Percentiles rank a stretch among this genome's conserved stretches.
These are phyloP conservation scores for Silurus aristotelis DNA, from an alignment of 2,797 vertebrate species.

Conservation along the genomic window DNA sequence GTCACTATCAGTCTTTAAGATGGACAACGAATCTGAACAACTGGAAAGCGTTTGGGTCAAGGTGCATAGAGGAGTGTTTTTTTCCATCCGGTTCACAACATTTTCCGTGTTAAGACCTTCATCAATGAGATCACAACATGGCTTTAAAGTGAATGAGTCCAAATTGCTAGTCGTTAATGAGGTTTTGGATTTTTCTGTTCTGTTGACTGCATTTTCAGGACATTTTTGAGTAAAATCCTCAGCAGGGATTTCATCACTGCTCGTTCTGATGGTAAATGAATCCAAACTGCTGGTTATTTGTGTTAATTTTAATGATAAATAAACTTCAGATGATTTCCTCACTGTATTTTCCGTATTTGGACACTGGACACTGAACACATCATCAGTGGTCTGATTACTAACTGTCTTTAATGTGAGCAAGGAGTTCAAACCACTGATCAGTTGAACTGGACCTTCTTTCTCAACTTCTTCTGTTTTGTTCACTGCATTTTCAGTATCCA, in stretches of 20 bases:
- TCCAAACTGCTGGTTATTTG: neutral
- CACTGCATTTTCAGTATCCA: neutral
- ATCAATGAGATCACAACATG: neutral
- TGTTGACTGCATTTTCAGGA: neutral
- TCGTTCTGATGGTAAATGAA: neutral
- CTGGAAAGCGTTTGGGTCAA: neutral
- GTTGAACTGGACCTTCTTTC: neutral
- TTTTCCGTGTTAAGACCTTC: neutral
- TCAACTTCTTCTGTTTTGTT: neutral
- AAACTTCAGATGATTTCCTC: neutral
- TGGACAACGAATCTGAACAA: neutral
- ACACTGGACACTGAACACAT: neutral
- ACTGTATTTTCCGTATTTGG: neutral
- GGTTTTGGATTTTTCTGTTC: neutral
- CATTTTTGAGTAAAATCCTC: neutral
- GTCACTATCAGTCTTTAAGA: neutral
- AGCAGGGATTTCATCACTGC: neutral
- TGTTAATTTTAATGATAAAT: neutral
- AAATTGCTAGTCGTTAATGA: neutral
- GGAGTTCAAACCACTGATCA: constrained; percentile 26
- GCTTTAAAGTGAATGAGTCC: neutral
- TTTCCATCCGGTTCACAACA: neutral
- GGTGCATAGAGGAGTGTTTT: neutral
- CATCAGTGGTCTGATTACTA: neutral
- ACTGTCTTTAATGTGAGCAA: neutral